Evolutionary conservation across 2,888 invertebrate species (phyloP).

Genomic region (Sthenelais limicola): DNA sequence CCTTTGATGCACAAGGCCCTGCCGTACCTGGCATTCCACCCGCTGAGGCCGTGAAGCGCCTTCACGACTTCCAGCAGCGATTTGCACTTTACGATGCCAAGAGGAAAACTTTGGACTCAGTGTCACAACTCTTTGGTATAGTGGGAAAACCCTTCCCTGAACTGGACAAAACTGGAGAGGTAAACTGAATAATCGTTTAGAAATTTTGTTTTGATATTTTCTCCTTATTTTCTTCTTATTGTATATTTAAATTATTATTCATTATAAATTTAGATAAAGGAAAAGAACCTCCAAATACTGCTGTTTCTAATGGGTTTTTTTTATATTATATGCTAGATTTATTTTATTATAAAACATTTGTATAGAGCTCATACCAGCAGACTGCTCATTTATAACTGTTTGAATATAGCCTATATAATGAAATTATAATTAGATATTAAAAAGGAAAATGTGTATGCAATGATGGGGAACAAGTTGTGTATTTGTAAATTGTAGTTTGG

Average conservation of each 20-base stretch:
- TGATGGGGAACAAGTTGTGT: neutral
- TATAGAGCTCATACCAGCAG: too few species aligned
- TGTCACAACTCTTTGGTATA: constrained; percentile 72
- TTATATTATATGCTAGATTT: too few species aligned
- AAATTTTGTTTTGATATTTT: neutral
- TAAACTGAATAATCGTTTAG: constrained; percentile 49
- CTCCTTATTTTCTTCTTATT: too few species aligned
- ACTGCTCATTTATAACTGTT: too few species aligned
- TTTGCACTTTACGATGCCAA: constrained; percentile 69
- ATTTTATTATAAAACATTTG: too few species aligned
- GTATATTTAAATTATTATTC: too few species aligned
- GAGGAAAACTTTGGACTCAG: constrained; percentile 70
- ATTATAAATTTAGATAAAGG: too few species aligned
- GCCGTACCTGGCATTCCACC: constrained; percentile 70
- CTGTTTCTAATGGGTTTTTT: too few species aligned
- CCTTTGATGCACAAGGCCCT: constrained; percentile 72
- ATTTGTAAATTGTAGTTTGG: neutral
- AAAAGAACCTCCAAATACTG: too few species aligned
- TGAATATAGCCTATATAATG: too few species aligned
- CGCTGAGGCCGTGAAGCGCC: constrained; percentile 67
- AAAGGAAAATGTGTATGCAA: neutral
- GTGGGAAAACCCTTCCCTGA: constrained; percentile 71
- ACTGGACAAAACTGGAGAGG: constrained; percentile 72
- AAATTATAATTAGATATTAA: neutral
- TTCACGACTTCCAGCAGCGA: constrained; percentile 70